These are phyloP conservation scores for Chelmon rostratus DNA, from an alignment of 2,797 vertebrate species.

Conservation along the genomic window DNA sequence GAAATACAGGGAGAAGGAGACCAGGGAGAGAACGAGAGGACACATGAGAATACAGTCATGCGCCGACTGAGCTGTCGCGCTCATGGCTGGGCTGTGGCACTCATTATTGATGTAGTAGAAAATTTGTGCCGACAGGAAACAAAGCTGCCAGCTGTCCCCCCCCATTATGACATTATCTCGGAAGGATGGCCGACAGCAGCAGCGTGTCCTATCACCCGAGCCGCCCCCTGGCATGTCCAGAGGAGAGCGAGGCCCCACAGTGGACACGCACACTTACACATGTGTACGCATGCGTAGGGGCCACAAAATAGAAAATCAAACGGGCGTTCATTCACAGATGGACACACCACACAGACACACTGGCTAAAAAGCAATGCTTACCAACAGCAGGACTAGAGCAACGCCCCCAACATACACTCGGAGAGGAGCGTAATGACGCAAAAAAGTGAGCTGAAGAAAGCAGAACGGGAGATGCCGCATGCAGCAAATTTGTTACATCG, in stretches of 20 bases:
- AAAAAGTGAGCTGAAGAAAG: conserved; percentile 51
- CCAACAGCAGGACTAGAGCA: conserved; percentile 2
- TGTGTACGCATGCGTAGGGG: background rate
- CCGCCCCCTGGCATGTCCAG: conserved; percentile 55
- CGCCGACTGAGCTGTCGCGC: conserved; percentile 70
- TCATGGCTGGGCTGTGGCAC: conserved; percentile 74
- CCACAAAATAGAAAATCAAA: conserved; percentile 13
- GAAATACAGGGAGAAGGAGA: conserved; percentile 19
- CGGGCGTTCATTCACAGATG: background rate
- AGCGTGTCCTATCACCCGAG: conserved; percentile 64
- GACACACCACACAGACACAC: background rate
- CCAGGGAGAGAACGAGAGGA: conserved; percentile 46
- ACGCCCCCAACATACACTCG: conserved; percentile 2
- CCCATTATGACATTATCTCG: conserved; percentile 80
- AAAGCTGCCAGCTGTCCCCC: conserved; percentile 82
- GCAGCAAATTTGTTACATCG: conserved; percentile 43
- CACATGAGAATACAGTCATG: conserved; percentile 72
- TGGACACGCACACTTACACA: conserved; percentile 38
- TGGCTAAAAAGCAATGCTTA: conserved; percentile 7
- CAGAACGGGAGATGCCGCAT: conserved; percentile 34
- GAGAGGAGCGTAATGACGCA: conserved; percentile 18
- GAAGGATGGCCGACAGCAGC: conserved; percentile 70
- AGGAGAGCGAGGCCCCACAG: conserved; percentile 36
- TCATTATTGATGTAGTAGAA: conserved; percentile 85
- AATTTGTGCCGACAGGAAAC: conserved; percentile 83